Base-by-base conservation (phyloP, 1,140 invertebrate genomes). In the Drosophila nikananu region DNA sequence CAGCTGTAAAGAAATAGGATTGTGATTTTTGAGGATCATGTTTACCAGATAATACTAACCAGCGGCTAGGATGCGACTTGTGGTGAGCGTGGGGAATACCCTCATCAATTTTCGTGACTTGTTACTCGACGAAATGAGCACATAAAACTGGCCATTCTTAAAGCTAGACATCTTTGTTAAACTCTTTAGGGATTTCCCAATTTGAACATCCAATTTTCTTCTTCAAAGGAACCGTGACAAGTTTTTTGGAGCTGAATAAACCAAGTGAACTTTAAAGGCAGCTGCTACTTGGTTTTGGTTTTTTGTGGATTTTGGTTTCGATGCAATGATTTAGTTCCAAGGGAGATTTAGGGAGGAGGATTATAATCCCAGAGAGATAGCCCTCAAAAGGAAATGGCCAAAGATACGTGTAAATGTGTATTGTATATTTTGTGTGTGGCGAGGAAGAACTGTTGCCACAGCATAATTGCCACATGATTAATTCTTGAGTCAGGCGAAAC, bases 391-490 rank as follows among this genome's bases (percentile, higher is more conserved):
- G 63, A 71, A 65, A 44, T 30, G 49, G 35, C 32, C 15, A 21
- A 27, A 27, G n/a, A 42, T 32, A 63, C 2, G 21, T 13, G 17
- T 46, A 19, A 32, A 17, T 27, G 15, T n/a, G 15, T 27, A 12
- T 10, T 9, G 5, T 46, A 25, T 59, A 37, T 73, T 59, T 73
- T 59, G 21, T 41, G 42, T 51, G 37, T 59, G 61, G 25, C 37
- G 44, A 27, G 54, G 27, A 71, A 70, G 70, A 60, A 72, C 66
- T 73, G 66, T 73, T 74, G 71, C 68, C 68, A 75, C 70, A 75
- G 73, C 73, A 75, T 83, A 79, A 70, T 83, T 83, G 76, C 72
- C 59, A 73, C 74, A 62, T 83, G 80, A 83, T 83, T 83, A 83
- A 83, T 79, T 83, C 68, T 62, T 64, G 39, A 77, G 66, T 67